These are phyloP conservation scores for Sternotherus odoratus DNA, from an alignment of 2,797 vertebrate genomes.

Conservation along the genomic window DNA sequence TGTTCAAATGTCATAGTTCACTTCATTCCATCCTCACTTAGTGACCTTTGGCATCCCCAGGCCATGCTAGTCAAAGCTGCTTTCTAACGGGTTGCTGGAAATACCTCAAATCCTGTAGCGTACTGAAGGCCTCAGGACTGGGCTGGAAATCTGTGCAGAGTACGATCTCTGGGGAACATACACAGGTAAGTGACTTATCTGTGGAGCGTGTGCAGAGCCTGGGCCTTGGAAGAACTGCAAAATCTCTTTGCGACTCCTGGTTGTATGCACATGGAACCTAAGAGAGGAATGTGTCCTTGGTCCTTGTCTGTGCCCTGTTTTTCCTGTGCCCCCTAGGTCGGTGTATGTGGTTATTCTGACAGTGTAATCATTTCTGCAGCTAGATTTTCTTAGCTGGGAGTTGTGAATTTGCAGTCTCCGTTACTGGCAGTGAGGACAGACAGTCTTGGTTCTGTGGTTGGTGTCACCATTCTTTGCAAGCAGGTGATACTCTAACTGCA, in stretches of 20 bases:
- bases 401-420: not conserved
- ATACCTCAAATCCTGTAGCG: accelerated
- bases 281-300: not conserved
- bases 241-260: not conserved
- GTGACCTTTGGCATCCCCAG: not conserved
- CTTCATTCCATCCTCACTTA: not conserved
- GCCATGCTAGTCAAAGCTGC: not conserved
- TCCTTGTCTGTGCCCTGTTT: not conserved
- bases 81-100: accelerated
- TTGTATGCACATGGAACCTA: accelerated
- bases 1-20: not conserved
- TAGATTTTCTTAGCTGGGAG: not conserved
- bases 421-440: not conserved
- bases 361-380: not conserved
- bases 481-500: not conserved
- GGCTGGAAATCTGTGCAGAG: not conserved
- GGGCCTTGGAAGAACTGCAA: accelerated
- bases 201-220: accelerated
- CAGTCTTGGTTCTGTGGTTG: accelerated
- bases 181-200: not conserved
- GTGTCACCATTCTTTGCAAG: not conserved
- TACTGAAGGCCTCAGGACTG: not conserved
- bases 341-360: not conserved
- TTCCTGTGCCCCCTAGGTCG: not conserved
- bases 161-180: not conserved